Evolutionary conservation across 1,140 invertebrate genomes (phyloP), one percentile per base, ranked within the genome.

Genomic region (Parapsyche elsis): DNA sequence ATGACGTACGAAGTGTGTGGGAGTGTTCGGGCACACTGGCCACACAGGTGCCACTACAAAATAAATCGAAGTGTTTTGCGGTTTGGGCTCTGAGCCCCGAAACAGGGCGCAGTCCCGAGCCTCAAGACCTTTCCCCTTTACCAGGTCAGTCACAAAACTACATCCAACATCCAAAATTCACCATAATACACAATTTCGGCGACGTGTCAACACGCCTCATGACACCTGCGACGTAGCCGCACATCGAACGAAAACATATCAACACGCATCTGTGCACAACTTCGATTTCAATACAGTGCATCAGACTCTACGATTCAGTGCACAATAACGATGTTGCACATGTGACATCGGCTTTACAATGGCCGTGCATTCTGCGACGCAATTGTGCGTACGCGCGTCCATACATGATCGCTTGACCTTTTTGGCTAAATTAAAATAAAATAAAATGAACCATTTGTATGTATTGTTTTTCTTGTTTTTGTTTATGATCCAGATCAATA

Each of bases 61-160:
- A 77, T 59, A 77, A 59, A 77, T 77, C 75, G 75, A 77, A 77
- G 24, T 67, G 26, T 77, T 77, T 67, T 46, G 57, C 57, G 75
- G 75, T 21, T 24, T 45, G 16, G 75, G 14, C 57, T 2, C 14
- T 45, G 9, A 77, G 45, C 46, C 19, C 30, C 73, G 57, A 24
- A 24, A 14, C 9, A 45, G 46, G 23, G 46, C 73, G 24, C 46
- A 38, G 73, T 49, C 53, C 49, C 46, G 12, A 19, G n/a, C 73
- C 46, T 9, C 9, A 59, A 9, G 16, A 71, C 61, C 30, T 38
- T 4, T 7, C 38, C 71, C 38, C 71, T 38, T 38, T 44, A 14
- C 9, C 19, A 57, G 74, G 57, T 61, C 57, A 61, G 57, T 61
- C 2, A 21, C 9, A n/a, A 9, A 61, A 61, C n/a, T 0, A 2